Percentiles rank a stretch among this genome's conserved stretches.
Evolutionary conservation across 23 tunicate species (phyloP).

Genomic region (Trididemnum nubilum): DNA sequence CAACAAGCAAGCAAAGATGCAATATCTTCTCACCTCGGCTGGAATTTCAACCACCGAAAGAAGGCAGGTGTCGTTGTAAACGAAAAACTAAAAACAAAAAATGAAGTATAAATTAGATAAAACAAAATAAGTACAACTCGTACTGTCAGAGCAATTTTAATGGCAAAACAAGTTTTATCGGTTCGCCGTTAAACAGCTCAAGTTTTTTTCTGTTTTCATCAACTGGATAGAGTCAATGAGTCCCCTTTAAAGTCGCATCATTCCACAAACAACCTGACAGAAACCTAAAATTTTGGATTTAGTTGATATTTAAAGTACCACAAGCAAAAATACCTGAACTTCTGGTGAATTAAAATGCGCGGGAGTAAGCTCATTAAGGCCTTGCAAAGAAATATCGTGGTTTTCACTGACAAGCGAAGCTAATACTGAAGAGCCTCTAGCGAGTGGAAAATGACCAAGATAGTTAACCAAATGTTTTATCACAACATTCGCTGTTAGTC

Average conservation of each 20-base stretch:
- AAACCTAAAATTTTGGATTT: too few species aligned
- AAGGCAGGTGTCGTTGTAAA: constrained; percentile 81
- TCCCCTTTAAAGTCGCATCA: too few species aligned
- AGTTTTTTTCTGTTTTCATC: too few species aligned
- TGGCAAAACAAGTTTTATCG: too few species aligned
- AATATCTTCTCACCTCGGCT: constrained; percentile 45
- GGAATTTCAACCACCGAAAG: constrained; percentile 80
- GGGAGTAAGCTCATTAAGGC: constrained; percentile 42
- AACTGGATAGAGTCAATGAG: too few species aligned
- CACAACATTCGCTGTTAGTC: constrained; percentile 71
- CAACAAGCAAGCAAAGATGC: too few species aligned
- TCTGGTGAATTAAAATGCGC: constrained; percentile 74
- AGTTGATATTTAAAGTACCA: too few species aligned
- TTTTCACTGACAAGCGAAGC: constrained; percentile 77
- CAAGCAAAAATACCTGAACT: constrained; percentile 88
- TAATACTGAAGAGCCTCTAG: constrained; percentile 73
- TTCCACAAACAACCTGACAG: too few species aligned
- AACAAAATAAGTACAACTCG: too few species aligned
- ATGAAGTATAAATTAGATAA: too few species aligned
- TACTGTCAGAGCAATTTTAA: too few species aligned
- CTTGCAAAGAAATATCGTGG: constrained; percentile 51
- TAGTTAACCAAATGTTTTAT: constrained; percentile 79
- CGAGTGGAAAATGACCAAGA: constrained; percentile 92
- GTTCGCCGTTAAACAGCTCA: too few species aligned
- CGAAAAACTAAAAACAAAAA: constrained; percentile 64